These are phyloP conservation scores for Danaus plexippus DNA, from an alignment of 1,140 invertebrate species.

Conservation along the genomic window DNA sequence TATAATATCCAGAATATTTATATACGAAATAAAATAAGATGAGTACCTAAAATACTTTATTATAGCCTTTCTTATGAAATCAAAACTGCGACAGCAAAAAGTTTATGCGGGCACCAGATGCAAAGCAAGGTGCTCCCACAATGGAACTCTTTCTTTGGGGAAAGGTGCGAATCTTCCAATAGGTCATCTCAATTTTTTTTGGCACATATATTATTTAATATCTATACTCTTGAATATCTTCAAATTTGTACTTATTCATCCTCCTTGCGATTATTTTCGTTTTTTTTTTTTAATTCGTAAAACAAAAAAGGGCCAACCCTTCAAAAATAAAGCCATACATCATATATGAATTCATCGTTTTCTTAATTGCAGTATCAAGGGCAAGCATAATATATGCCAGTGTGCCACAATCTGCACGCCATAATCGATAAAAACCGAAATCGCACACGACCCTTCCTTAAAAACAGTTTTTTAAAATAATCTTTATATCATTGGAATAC, in stretches of 20 bases:
- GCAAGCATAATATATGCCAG: slow-evolving; percentile 24
- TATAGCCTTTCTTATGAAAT: slow-evolving; percentile 20
- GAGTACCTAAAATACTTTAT: slow-evolving; percentile 4
- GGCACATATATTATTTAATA: slow-evolving; percentile 1
- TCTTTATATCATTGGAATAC: slow-evolving; percentile 13
- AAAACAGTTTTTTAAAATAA: slow-evolving; percentile 7
- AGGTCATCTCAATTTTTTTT: slow-evolving; percentile 43
- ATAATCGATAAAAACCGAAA: slow-evolving; percentile 23
- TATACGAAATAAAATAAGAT: too few relatives aligned
- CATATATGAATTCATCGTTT: background rate
- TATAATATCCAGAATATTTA: too few relatives aligned
- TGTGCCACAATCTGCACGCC: slow-evolving; percentile 24
- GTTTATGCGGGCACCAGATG: slow-evolving; percentile 42
- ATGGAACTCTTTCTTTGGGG: slow-evolving; percentile 49
- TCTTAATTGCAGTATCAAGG: slow-evolving; percentile 10
- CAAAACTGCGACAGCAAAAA: slow-evolving; percentile 21
- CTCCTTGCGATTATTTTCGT: too few relatives aligned
- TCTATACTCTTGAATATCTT: too few relatives aligned
- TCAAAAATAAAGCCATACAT: slow-evolving; percentile 1
- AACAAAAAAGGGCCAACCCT: background rate
- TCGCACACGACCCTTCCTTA: slow-evolving; percentile 20
- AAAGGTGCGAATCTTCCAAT: slow-evolving; percentile 58
- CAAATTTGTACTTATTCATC: too few relatives aligned
- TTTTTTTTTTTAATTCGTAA: slow-evolving; percentile 7
- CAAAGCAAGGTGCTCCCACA: slow-evolving; percentile 44